Evolutionary conservation across 2,797 vertebrate genomes (phyloP).

Genomic region (Poeciliopsis turneri): DNA sequence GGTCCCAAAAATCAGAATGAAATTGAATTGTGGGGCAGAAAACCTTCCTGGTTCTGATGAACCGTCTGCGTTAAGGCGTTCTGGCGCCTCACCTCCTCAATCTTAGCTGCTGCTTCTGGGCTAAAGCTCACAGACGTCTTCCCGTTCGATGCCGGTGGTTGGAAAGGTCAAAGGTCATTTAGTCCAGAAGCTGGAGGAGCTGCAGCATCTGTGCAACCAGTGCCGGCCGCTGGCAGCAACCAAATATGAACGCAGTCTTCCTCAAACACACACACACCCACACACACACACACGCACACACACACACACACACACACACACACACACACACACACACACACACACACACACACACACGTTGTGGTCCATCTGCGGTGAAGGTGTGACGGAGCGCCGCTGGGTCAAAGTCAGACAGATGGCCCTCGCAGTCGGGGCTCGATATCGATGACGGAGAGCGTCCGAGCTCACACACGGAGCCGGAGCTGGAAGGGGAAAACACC

Average conservation of each 20-base stretch:
- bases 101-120: slow-evolving; percentile 53
- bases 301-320: neutral
- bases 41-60: neutral
- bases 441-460: slow-evolving; percentile 54
- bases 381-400: slow-evolving; percentile 69
- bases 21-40: too few species aligned
- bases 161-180: slow-evolving; percentile 61
- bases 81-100: slow-evolving; percentile 54
- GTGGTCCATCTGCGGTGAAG: slow-evolving; percentile 48
- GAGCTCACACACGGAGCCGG: slow-evolving; percentile 27
- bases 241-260: slow-evolving; percentile 33
- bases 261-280: neutral
- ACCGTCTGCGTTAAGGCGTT: slow-evolving; percentile 28
- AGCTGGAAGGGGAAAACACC: slow-evolving; percentile 22
- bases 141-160: slow-evolving; percentile 42
- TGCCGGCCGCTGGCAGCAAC: slow-evolving; percentile 58
- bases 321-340: slow-evolving; percentile 8
- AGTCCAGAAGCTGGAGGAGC: slow-evolving; percentile 47
- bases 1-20: too few species aligned
- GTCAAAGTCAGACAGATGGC: slow-evolving; percentile 80
- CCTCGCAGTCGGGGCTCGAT: slow-evolving; percentile 71
- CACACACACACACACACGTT: slow-evolving; percentile 28
- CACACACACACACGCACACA: slow-evolving; percentile 33
- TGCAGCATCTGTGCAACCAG: slow-evolving; percentile 29
- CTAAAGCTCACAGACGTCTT: slow-evolving; percentile 13